Base-by-base conservation (phyloP, 2,797 vertebrate species). In the Psittacula echo region DNA sequence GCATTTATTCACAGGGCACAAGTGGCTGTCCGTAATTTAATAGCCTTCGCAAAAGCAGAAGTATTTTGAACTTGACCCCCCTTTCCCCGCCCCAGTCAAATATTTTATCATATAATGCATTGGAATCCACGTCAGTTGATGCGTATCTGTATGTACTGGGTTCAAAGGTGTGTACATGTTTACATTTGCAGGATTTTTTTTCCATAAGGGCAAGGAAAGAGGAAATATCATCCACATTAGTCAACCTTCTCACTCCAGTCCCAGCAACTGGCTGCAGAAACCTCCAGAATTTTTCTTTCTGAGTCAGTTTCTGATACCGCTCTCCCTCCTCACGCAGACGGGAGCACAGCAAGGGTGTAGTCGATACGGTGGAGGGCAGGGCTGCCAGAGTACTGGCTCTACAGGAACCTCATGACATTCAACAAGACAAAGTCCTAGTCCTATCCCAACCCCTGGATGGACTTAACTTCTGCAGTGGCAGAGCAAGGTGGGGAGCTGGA, bases 111-210 rank as follows among this genome's bases (percentile, higher is more conserved):
- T 41, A 44, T 39, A 95, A 90, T 1, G 0, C 94, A 34, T 0
- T 95, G 68, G 74, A 87, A 96, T 95, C 85, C 74, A 94, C 78
- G 70, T 96, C 94, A 94, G 80, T 91, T 93, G 91, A 96, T 93
- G 75, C 6, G 5, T 94, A 96, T 94, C 93, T 96, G 78, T 75
- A 78, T 78, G 11, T 65, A 87, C 65, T 54, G 56, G 47, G 93
- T 90, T 96, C 96, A 95, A 96, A 97, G 96, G 95, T 95, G 90
- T 91, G 95, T 87, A 77, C 5, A 0, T 94, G 81, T 94, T 96
- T 95, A 92, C 92, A 94, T 94, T 92, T 74, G 65, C 42, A 90
- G 62, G 67, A 80, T 10, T 0, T 32, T 85, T 96, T 87, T 92
- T 94, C 78, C 80, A 56, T 67, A 90, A 87, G 70, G 42, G 73